Percentiles rank a stretch among this genome's conserved stretches.
Conservation (phyloP, 2,113 vertebrate species). For the Bostrychus sinensis region DNA sequence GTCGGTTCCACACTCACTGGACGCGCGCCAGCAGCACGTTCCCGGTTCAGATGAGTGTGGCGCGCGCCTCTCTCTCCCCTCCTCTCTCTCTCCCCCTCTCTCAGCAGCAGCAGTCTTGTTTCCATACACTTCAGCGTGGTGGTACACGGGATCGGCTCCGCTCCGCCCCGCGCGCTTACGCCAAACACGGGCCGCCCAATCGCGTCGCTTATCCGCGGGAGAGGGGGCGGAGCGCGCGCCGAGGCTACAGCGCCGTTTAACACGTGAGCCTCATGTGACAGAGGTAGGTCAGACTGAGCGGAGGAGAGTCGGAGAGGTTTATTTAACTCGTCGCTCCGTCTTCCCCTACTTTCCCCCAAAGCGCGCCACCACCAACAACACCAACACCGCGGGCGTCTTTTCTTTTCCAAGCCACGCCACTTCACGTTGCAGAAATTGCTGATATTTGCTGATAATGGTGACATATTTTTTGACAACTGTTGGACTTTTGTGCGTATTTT, state of each 20-base stretch:
- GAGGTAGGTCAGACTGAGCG: conserved; percentile 79
- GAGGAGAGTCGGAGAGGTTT: conserved; percentile 87
- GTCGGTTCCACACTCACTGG: not conserved
- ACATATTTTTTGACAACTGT: conserved; percentile 1
- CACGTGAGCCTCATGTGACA: conserved; percentile 98
- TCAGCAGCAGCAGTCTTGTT: conserved; percentile 52
- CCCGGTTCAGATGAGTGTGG: too few species aligned
- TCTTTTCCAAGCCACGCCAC: too few species aligned
- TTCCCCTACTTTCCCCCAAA: conserved; percentile 78
- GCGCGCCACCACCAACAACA: conserved; percentile 66
- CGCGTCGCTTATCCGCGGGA: conserved; percentile 43
- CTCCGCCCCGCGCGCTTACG: conserved; percentile 54
- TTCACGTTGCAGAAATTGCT: too few species aligned
- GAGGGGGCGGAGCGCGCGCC: conserved; percentile 59
- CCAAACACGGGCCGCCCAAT: conserved; percentile 41
- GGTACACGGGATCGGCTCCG: conserved; percentile 75
- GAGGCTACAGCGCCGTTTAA: conserved; percentile 81
- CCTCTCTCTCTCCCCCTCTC: not conserved
- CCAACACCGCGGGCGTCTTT: conserved; percentile 66
- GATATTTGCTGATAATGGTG: not conserved
- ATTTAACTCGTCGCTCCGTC: conserved; percentile 85
- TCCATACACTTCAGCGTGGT: conserved; percentile 75
- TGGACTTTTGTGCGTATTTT: not conserved
- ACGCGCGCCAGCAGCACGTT: conserved; percentile 25
- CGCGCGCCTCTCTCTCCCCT: not conserved